Base-by-base conservation (phyloP, 2,888 invertebrate genomes). In the Callimorpha dominula region DNA sequence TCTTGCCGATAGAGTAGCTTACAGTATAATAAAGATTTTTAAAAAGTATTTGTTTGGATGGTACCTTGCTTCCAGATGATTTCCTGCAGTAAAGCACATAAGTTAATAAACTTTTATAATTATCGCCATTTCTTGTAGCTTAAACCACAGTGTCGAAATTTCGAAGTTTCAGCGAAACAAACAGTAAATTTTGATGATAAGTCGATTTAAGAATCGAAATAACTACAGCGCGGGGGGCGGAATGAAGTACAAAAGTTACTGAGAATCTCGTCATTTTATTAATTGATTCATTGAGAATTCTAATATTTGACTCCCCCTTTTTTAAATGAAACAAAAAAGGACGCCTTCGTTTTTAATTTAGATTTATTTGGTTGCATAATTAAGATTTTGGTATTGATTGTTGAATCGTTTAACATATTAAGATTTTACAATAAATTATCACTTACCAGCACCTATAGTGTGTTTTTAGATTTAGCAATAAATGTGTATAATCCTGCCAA, bases 131-230 rank as follows among this genome's bases (percentile, higher is more conserved):
- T 60, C 46, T 82, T 72, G 0, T 79, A 9, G 72, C 77, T 82
- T 85, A 66, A 4, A 77, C 86, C 81, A 77, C 70, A 52, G 43
- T 17, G 7, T 70, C 79, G 81, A 80, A 81, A 82, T 82, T 80
- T 79, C 71, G 81, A 87, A 90, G 87, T 88, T 92, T 89, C 81
- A 86, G 86, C 87, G 87, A 77, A 90, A 88, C 87, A 92, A 92
- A 91, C 91, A 92, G 88, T 87, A 88, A 90, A 93, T 91, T 92
- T 89, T 87, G 91, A 93, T 92, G 92, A 93, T 90, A 90, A 93
- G 90, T 92, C 92, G 90, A 92, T 92, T 90, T 89, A 92, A 91
- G 90, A 92, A 92, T 90, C 88, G 87, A 87, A 91, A 89, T 86
- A 89, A 90, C 87, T 93, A 92, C 90, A 88, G 84, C 87, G 81